Percentiles rank a stretch among this genome's conserved stretches.
Conservation (phyloP, 2,888 invertebrate species). For the Enchytraeus crypticus region DNA sequence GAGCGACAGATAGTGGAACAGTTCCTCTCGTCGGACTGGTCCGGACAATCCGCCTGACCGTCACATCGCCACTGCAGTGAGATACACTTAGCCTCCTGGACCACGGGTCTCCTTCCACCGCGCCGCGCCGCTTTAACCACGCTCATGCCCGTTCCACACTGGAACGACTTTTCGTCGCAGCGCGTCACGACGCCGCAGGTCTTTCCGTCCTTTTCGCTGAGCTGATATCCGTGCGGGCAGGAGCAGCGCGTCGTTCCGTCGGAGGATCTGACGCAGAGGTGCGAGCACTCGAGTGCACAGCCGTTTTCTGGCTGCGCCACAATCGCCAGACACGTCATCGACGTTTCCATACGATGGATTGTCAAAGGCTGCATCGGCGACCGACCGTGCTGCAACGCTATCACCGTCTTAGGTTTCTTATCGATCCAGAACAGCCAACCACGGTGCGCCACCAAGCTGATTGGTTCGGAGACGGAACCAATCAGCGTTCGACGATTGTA, state of each 20-base stretch:
- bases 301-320: conserved; percentile 43
- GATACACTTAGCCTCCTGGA: conserved; percentile 64
- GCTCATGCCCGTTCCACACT: neutral
- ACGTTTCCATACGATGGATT: conserved; percentile 11
- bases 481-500: conserved; percentile 48
- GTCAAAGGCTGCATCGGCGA: conserved; percentile 3
- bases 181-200: conserved; percentile 54
- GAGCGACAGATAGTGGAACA: conserved; percentile 38
- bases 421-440: conserved; percentile 68
- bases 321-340: conserved; percentile 73
- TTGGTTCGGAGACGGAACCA: conserved; percentile 57
- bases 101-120: too few species aligned
- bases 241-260: conserved; percentile 55
- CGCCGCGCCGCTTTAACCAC: too few species aligned
- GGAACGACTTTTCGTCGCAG: conserved; percentile 59
- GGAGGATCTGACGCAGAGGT: conserved; percentile 7
- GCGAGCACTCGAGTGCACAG: conserved; percentile 10
- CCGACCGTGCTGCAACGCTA: conserved; percentile 55
- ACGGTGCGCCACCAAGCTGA: conserved; percentile 60
- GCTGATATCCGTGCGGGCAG: conserved; percentile 64
- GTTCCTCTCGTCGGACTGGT: conserved; percentile 43
- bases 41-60: conserved; percentile 57
- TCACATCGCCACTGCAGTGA: conserved; percentile 93
- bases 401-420: conserved; percentile 60
- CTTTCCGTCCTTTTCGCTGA: conserved; percentile 52